phyloP scores from a whole-genome alignment of 1,140 invertebrate genomes.

The Drosophila tsacasi region DNA sequence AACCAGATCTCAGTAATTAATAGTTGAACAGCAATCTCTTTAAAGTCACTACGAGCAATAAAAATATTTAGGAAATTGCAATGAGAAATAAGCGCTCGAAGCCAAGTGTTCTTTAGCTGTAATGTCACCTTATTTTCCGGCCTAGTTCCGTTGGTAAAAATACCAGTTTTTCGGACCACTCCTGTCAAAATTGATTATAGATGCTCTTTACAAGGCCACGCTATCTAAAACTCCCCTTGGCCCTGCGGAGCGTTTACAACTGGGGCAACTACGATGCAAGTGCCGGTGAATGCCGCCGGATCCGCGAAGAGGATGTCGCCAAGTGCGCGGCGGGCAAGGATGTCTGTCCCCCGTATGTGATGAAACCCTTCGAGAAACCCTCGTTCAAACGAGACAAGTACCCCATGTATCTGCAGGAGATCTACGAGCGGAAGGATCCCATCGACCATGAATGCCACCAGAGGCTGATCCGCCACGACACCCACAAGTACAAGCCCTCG shows the following conservation, averaged over 20 bases:
- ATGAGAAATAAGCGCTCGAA: neutral
- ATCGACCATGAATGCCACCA: constrained; percentile 5
- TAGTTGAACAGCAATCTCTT: no score
- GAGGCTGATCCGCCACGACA: constrained; percentile 34
- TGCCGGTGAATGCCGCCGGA: constrained; percentile 10
- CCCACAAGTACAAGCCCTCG: constrained; percentile 41
- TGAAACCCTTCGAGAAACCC: neutral
- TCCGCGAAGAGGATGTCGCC: constrained; percentile 7
- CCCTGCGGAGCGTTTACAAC: constrained; percentile 5
- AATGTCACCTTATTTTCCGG: neutral
- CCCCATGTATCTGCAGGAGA: constrained; percentile 22
- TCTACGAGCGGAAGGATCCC: constrained; percentile 18
- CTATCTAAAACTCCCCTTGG: neutral
- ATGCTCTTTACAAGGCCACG: constrained; percentile 14
- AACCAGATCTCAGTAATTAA: no score
- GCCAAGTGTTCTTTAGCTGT: neutral
- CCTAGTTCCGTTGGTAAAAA: neutral
- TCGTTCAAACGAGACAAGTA: neutral
- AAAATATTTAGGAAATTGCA: neutral
- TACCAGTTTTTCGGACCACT: neutral
- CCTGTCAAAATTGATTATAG: constrained; percentile 8
- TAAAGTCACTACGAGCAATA: no score
- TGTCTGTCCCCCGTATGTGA: neutral
- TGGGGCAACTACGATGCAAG: constrained; percentile 51
- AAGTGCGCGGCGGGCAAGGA: neutral